phyloP scores from a whole-genome alignment of 2,113 vertebrate species.

The Collichthys lucidus region DNA sequence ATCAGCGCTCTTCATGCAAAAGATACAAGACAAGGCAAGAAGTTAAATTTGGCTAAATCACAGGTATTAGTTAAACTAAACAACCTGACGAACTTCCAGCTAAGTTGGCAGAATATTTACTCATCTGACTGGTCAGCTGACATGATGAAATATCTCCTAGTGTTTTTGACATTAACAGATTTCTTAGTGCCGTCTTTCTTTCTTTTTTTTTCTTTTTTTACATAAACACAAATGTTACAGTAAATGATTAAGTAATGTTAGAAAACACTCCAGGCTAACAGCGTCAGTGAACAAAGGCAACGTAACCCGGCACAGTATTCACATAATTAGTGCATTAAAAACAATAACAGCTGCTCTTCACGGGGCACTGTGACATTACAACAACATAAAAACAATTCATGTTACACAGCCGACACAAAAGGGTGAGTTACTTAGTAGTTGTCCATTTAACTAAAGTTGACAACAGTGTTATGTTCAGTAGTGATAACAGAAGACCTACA shows the following conservation, averaged over 20 bases:
- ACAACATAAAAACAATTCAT: constrained; percentile 6
- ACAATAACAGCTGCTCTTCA: constrained; percentile 53
- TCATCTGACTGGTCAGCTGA: neutral
- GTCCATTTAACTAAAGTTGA: neutral
- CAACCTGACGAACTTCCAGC: neutral
- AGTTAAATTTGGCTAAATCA: constrained; percentile 23
- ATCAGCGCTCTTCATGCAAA: constrained; percentile 41
- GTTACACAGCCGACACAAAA: constrained; percentile 21
- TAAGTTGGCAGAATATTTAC: neutral
- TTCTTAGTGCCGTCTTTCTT: constrained; percentile 3
- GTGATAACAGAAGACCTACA: constrained; percentile 28
- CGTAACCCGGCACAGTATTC: constrained; percentile 54
- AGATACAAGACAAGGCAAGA: constrained; percentile 26
- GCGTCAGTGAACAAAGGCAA: constrained; percentile 49
- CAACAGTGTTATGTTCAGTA: constrained; percentile 33
- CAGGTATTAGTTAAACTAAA: neutral
- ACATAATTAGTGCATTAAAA: constrained; percentile 70
- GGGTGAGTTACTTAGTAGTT: constrained; percentile 31
- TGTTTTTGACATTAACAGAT: constrained; percentile 14
- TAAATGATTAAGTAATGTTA: constrained; percentile 21
- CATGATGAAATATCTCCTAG: neutral
- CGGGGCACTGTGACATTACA: constrained; percentile 13
- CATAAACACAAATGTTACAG: constrained; percentile 7
- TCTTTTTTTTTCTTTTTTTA: neutral
- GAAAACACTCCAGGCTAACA: constrained; percentile 19